These are phyloP conservation scores for Anomalospiza imberbis DNA, from an alignment of 2,797 vertebrate genomes.

Conservation along the genomic window DNA sequence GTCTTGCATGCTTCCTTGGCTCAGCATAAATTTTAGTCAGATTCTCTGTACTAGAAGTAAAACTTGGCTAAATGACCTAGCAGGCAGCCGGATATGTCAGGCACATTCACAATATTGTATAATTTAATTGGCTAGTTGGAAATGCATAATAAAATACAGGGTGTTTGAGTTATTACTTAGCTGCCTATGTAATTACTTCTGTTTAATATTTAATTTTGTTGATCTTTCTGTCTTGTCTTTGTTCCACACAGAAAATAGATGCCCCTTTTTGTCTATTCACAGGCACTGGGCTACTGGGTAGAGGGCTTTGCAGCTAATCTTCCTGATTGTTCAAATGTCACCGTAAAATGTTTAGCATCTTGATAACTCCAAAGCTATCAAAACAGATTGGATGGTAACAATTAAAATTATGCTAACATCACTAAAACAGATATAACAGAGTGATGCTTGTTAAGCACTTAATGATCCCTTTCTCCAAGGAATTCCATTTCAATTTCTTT, in stretches of 20 bases:
- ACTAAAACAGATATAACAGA: constrained; percentile 62
- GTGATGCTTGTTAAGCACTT: constrained; percentile 71
- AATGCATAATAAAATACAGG: constrained; percentile 28
- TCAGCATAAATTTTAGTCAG: not conserved
- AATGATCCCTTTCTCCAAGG: constrained; percentile 70
- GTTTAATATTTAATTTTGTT: constrained; percentile 69
- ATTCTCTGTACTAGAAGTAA: not conserved
- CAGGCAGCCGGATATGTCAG: not conserved
- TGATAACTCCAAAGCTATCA: constrained; percentile 64
- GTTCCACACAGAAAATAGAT: constrained; percentile 33
- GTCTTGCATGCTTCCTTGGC: not conserved
- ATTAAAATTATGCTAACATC: constrained; percentile 65
- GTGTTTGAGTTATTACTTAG: constrained; percentile 48
- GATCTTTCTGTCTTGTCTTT: constrained; percentile 69
- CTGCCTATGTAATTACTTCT: constrained; percentile 60
- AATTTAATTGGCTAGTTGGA: constrained; percentile 23
- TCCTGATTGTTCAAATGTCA: constrained; percentile 59
- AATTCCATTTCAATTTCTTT: constrained; percentile 64
- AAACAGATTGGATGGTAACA: constrained; percentile 65
- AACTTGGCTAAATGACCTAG: not conserved
- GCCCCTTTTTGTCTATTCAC: not conserved
- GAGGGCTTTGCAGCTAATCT: constrained; percentile 13
- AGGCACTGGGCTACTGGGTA: constrained; percentile 16
- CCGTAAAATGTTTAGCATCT: constrained; percentile 68
- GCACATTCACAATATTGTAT: not conserved